A percentile compares a stretch with the other conserved stretches of the same genome.
Conservation (phyloP, 2,797 vertebrate genomes). For the Pteropus rufus region DNA sequence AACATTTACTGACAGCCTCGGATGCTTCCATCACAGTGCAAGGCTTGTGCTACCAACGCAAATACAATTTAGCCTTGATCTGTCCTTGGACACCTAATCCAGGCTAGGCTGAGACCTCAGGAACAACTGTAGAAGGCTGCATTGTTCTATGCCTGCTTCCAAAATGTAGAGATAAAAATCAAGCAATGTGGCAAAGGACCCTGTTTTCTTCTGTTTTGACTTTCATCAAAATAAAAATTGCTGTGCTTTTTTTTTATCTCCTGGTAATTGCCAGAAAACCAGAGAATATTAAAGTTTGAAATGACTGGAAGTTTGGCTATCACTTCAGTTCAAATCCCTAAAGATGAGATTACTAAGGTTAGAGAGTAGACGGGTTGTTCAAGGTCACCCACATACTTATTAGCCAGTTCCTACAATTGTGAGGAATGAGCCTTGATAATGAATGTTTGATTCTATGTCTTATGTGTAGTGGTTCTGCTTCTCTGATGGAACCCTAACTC, state of each 20-base stretch:
- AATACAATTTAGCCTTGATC: not conserved
- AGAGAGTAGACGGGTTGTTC: not conserved
- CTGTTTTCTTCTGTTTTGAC: not conserved
- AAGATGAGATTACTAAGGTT: not conserved
- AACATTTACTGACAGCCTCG: not conserved
- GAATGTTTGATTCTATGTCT: not conserved
- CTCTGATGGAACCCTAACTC: not conserved
- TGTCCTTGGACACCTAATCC: not conserved
- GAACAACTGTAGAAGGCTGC: not conserved
- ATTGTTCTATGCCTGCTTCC: not conserved
- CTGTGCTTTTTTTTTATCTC: not conserved
- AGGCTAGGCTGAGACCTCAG: not conserved
- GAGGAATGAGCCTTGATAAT: not conserved
- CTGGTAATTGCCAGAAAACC: not conserved
- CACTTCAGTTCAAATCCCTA: not conserved
- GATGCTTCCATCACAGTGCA: not conserved
- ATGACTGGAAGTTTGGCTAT: not conserved
- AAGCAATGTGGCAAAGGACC: not conserved
- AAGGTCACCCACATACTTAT: not conserved
- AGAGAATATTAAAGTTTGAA: not conserved
- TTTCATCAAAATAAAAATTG: not conserved
- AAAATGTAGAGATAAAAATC: not conserved
- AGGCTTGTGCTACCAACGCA: not conserved
- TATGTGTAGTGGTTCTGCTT: not conserved
- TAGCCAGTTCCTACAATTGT: not conserved